phyloP scores from a whole-genome alignment of 2,797 vertebrate species.

The Urosaurus nigricauda region DNA sequence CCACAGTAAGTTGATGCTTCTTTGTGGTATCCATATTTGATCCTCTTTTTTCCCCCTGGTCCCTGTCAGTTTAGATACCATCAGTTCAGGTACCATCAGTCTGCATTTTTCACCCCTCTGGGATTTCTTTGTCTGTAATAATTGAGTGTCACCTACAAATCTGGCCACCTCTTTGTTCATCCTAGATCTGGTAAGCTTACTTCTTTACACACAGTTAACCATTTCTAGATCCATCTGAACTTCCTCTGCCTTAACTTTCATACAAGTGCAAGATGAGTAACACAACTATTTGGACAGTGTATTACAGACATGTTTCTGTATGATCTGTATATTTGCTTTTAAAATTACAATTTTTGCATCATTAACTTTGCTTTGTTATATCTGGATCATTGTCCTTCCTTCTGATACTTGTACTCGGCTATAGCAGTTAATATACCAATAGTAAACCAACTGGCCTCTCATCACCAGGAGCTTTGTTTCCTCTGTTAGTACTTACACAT shows the following conservation, averaged over 20 bases:
- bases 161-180: neutral
- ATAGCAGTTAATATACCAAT: constrained; percentile 25
- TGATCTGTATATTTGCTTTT: neutral
- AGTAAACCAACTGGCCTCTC: constrained; percentile 42
- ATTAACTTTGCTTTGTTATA: constrained; percentile 26
- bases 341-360: constrained; percentile 16
- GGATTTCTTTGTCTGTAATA: neutral
- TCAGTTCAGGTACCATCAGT: neutral
- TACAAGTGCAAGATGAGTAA: neutral
- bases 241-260: neutral
- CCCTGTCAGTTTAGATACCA: neutral
- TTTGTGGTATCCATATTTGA: neutral
- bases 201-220: neutral
- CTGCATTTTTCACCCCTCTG: neutral
- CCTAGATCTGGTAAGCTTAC: neutral
- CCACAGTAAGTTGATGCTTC: neutral
- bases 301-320: constrained; percentile 23
- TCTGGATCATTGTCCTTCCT: constrained; percentile 10
- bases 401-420: constrained; percentile 35
- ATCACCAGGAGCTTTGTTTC: constrained; percentile 31
- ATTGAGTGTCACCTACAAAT: neutral
- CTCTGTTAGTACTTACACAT: constrained; percentile 40
- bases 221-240: neutral
- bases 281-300: constrained; percentile 15
- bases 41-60: neutral